Percentiles rank a stretch among this genome's conserved stretches.
These are phyloP conservation scores for Thryonomys swinderianus DNA, from an alignment of 2,113 vertebrate species.

Conservation along the genomic window DNA sequence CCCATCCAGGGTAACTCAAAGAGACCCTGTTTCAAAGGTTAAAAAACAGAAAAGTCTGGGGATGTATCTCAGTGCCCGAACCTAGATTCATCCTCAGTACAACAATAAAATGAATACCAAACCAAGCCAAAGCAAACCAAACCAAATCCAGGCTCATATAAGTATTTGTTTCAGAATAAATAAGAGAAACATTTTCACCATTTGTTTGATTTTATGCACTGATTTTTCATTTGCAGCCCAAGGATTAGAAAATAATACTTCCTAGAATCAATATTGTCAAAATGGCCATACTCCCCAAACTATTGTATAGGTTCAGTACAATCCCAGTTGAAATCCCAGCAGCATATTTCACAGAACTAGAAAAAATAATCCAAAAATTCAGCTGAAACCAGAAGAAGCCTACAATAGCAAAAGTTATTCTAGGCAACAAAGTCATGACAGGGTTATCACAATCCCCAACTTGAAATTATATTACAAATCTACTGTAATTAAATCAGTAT, in stretches of 20 bases:
- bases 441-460: too few relatives aligned
- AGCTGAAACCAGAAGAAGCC: too few relatives aligned
- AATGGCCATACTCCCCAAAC: too few relatives aligned
- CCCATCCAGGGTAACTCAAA: neutral
- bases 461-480: too few relatives aligned
- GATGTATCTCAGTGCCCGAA: neutral
- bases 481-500: too few relatives aligned
- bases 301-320: too few relatives aligned
- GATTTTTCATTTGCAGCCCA: neutral
- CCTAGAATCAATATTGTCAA: too few relatives aligned
- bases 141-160: neutral
- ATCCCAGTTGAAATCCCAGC: too few relatives aligned
- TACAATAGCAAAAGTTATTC: too few relatives aligned
- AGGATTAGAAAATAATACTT: neutral
- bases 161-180: neutral
- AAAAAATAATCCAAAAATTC: too few relatives aligned
- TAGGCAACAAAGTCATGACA: too few relatives aligned
- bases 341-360: too few relatives aligned
- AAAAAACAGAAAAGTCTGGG: neutral
- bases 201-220: slow-evolving; percentile 15
- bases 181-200: neutral
- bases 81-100: neutral
- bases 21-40: neutral
- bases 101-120: neutral
- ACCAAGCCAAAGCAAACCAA: neutral